phyloP scores from a whole-genome alignment of 2,113 vertebrate species.

The Tragelaphus buxtoni region DNA sequence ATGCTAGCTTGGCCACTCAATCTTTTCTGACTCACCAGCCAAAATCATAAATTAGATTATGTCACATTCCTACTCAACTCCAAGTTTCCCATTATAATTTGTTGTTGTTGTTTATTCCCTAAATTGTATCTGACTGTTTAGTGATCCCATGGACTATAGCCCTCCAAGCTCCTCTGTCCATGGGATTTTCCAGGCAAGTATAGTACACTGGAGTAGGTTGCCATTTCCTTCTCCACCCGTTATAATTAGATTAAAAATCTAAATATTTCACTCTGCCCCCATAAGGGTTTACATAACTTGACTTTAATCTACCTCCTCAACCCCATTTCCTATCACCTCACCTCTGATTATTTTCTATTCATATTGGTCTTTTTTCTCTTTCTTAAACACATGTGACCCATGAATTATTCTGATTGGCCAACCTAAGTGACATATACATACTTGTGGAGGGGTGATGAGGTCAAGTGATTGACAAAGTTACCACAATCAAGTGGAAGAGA shows the following conservation, averaged over 20 bases:
- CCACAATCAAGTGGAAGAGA: neutral
- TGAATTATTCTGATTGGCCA: neutral
- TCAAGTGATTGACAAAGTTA: neutral
- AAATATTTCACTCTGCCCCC: neutral
- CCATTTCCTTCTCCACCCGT: neutral
- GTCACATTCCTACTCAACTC: neutral
- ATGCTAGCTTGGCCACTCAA: neutral
- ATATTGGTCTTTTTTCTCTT: neutral
- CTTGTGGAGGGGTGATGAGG: neutral
- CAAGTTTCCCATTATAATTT: neutral
- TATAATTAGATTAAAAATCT: neutral
- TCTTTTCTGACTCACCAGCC: neutral
- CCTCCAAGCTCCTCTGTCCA: neutral
- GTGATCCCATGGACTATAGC: neutral
- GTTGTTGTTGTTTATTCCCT: neutral
- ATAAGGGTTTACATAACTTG: neutral
- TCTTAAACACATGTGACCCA: neutral
- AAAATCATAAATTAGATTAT: neutral
- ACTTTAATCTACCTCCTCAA: neutral
- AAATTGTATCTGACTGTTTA: neutral
- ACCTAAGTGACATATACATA: neutral
- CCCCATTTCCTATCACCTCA: neutral
- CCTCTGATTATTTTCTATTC: neutral
- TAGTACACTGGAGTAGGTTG: neutral
- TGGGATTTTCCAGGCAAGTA: neutral